These are phyloP conservation scores for Mus spretus DNA, from an alignment of 2,797 vertebrate species.

Conservation along the genomic window DNA sequence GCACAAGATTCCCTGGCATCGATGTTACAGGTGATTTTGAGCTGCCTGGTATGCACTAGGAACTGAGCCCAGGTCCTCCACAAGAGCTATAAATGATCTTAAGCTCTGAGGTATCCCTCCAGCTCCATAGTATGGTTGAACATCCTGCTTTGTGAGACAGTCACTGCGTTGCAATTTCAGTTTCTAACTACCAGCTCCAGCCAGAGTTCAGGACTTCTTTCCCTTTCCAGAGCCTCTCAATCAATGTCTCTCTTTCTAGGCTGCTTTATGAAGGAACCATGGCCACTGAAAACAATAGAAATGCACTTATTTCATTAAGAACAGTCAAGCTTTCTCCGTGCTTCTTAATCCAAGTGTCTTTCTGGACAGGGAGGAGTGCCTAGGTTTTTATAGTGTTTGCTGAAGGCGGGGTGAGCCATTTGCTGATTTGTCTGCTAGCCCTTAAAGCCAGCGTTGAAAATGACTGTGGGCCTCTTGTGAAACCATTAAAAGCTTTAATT, in stretches of 20 bases:
- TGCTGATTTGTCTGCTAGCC: conserved; percentile 19
- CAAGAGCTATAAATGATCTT: background rate
- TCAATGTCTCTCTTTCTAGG: background rate
- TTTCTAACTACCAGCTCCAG: background rate
- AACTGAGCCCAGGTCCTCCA: background rate
- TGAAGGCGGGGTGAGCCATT: background rate
- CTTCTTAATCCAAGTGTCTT: background rate
- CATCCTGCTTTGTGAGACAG: background rate
- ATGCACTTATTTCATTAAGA: background rate
- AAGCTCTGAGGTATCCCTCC: background rate
- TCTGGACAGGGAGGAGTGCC: background rate
- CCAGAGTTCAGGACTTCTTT: background rate
- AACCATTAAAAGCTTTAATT: conserved; percentile 73
- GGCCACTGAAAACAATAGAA: background rate
- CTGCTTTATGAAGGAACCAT: background rate
- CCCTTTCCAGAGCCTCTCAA: too few species aligned
- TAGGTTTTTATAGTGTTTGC: background rate
- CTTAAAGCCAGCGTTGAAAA: conserved; percentile 43
- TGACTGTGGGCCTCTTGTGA: conserved; percentile 1
- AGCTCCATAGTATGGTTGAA: too few species aligned
- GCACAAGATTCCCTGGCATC: background rate
- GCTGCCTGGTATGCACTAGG: background rate
- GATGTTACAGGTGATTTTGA: background rate
- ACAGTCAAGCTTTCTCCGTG: background rate
- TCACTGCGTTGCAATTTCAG: background rate